Conservation (phyloP, 2,888 invertebrate species). For the Hypomecis punctinalis region DNA sequence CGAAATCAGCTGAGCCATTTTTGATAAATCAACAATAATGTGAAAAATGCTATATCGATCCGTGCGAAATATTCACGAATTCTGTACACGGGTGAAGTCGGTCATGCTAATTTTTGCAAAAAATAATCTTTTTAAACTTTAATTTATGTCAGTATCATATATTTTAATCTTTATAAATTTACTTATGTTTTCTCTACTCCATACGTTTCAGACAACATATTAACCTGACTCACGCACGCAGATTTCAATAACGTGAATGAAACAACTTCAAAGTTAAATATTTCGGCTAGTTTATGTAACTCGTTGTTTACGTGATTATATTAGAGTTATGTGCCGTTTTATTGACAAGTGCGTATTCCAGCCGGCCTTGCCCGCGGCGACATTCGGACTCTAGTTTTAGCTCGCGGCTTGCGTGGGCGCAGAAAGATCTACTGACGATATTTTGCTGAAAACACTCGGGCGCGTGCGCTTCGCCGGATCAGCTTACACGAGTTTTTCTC, state of each 20-base stretch:
- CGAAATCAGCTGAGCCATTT: too few species aligned
- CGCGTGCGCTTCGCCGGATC: constrained; percentile 67
- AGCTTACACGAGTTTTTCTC: constrained; percentile 66
- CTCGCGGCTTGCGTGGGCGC: constrained; percentile 70
- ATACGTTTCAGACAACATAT: too few species aligned
- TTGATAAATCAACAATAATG: too few species aligned
- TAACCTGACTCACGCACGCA: too few species aligned
- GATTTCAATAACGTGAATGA: neutral
- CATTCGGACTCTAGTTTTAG: constrained; percentile 77
- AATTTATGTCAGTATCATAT: too few species aligned
- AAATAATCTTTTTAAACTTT: too few species aligned
- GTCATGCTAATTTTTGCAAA: too few species aligned
- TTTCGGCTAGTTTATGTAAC: neutral
- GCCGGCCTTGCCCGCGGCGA: constrained; percentile 79
- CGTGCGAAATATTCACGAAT: too few species aligned
- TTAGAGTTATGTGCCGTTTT: constrained; percentile 24
- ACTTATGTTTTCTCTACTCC: too few species aligned
- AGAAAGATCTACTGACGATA: constrained; percentile 60
- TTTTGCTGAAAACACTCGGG: constrained; percentile 73
- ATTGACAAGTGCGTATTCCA: constrained; percentile 58
- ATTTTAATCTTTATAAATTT: too few species aligned
- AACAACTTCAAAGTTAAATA: neutral
- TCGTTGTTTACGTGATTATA: constrained; percentile 10
- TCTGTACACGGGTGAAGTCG: too few species aligned
- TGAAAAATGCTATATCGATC: too few species aligned